Evolutionary conservation across 2,888 invertebrate species (phyloP).

Genomic region (Apoderus coryli): DNA sequence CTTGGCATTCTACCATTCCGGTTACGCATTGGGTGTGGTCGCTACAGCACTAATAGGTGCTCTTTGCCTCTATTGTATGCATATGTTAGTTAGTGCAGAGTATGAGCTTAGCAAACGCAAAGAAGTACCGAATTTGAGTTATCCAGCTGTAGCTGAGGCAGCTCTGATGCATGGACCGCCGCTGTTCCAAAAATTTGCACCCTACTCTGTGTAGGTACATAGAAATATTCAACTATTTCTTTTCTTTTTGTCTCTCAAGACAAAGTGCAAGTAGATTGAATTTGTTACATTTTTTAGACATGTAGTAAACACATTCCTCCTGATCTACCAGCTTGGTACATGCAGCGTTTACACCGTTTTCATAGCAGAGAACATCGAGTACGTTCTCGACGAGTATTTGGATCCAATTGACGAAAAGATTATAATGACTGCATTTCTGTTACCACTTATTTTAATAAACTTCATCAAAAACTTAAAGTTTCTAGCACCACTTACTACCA

Average conservation of each 20-base stretch:
- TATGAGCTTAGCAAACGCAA: conserved; percentile 45
- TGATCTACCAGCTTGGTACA: conserved; percentile 88
- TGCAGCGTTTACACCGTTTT: conserved; percentile 96
- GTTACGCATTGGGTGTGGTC: conserved; percentile 62
- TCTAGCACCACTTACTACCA: conserved; percentile 68
- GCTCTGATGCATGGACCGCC: conserved; percentile 65
- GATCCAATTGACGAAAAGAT: conserved; percentile 38
- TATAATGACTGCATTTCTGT: conserved; percentile 56
- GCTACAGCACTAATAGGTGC: conserved; percentile 75
- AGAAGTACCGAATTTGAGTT: conserved; percentile 46
- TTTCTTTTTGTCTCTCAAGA: no score
- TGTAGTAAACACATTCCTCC: conserved; percentile 55
- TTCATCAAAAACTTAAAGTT: conserved; percentile 61
- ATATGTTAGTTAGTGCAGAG: conserved; percentile 61
- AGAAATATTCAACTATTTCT: background rate
- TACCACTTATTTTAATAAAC: conserved; percentile 57
- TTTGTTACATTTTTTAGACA: conserved; percentile 40
- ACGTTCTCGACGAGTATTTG: conserved; percentile 42
- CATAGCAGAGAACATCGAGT: conserved; percentile 72
- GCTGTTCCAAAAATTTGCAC: conserved; percentile 46
- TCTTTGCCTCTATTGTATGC: conserved; percentile 89
- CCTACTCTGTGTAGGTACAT: conserved; percentile 46
- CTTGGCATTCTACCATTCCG: conserved; percentile 69
- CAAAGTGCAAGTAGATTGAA: no score
- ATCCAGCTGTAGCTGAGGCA: conserved; percentile 67